These are phyloP conservation scores for Alectoris magna DNA, from an alignment of 2,797 vertebrate genomes.

Conservation along the genomic window DNA sequence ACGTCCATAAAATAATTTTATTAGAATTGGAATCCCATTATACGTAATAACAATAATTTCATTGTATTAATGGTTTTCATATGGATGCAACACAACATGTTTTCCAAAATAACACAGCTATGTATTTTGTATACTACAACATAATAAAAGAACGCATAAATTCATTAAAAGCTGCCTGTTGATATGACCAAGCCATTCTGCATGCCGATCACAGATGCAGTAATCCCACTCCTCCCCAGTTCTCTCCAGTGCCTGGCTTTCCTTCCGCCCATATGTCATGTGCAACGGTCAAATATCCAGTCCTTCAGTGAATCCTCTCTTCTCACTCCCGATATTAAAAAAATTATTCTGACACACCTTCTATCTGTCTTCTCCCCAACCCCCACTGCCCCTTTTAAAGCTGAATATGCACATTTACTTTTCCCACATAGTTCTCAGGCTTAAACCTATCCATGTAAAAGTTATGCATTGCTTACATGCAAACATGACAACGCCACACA, in stretches of 20 bases:
- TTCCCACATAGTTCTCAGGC: background rate
- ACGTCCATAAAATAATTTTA: background rate
- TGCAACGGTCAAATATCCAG: background rate
- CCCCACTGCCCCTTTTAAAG: background rate
- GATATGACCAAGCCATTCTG: rapidly evolving
- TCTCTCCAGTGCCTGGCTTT: rapidly evolving
- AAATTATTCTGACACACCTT: background rate
- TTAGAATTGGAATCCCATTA: background rate
- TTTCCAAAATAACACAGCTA: background rate
- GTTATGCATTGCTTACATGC: rapidly evolving
- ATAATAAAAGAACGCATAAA: background rate
- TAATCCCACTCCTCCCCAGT: background rate
- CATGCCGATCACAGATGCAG: background rate
- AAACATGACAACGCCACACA: background rate
- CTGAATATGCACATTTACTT: rapidly evolving
- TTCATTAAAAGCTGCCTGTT: background rate
- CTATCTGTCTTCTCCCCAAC: background rate
- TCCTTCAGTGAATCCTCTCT: background rate
- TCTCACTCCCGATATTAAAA: background rate
- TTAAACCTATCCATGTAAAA: background rate
- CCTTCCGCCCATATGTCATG: background rate
- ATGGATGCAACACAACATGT: background rate
- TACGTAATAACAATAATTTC: background rate
- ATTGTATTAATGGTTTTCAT: background rate
- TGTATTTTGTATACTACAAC: background rate